A percentile compares a stretch with the other conserved stretches of the same genome.
Evolutionary conservation across 2,113 vertebrate species (phyloP).

Genomic region (Pavo muticus): DNA sequence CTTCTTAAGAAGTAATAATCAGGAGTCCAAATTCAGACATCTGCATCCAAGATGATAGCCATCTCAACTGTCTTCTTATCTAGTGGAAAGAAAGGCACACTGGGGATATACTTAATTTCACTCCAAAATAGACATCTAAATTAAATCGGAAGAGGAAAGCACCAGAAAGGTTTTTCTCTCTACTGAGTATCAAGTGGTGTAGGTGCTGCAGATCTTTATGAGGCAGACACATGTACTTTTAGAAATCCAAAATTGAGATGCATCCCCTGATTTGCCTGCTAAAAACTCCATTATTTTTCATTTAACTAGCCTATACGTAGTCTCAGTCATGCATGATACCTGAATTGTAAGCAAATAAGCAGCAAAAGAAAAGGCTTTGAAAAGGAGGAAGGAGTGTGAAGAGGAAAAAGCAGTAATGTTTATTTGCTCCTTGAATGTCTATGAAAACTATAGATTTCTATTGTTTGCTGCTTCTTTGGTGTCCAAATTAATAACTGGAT

Average conservation of each 20-base stretch:
- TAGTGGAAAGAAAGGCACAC: not conserved
- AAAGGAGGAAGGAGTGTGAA: not conserved
- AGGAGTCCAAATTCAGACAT: not conserved
- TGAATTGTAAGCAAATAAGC: not conserved
- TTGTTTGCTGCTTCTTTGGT: not conserved
- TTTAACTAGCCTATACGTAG: not conserved
- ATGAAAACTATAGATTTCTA: not conserved
- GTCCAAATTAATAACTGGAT: not conserved
- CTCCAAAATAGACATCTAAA: not conserved
- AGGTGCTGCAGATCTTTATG: not conserved
- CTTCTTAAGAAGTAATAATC: constrained; percentile 10
- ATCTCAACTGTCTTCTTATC: not conserved
- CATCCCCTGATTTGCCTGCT: not conserved
- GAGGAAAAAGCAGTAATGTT: not conserved
- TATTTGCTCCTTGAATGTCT: not conserved
- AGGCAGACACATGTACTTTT: not conserved
- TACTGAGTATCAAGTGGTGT: not conserved
- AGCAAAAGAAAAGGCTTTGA: not conserved
- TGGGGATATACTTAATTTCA: not conserved
- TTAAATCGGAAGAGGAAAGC: not conserved
- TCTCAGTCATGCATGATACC: not conserved
- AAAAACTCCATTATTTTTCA: not conserved
- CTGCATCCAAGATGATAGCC: not conserved
- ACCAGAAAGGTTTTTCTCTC: not conserved
- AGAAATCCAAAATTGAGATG: not conserved